These are phyloP conservation scores for Meloidogyne chitwoodi DNA, from an alignment of 1,140 invertebrate genomes.

Conservation along the genomic window DNA sequence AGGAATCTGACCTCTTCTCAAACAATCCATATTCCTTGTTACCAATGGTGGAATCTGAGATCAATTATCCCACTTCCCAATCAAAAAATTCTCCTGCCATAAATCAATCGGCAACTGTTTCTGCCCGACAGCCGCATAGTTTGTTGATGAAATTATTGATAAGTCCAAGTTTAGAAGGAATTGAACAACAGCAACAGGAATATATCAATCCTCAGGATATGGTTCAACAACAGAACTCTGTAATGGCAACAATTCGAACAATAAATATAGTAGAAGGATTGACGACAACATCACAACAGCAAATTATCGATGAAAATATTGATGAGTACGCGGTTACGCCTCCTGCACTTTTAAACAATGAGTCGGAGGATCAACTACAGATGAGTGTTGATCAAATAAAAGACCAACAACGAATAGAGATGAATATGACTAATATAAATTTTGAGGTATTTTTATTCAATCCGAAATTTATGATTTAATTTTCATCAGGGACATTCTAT, in stretches of 20 bases:
- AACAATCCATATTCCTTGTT: background rate
- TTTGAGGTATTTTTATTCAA: background rate
- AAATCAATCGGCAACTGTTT: background rate
- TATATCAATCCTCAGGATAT: background rate
- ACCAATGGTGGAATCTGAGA: background rate
- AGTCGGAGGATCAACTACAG: background rate
- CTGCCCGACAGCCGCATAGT: background rate
- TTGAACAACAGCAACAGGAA: background rate
- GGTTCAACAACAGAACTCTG: background rate
- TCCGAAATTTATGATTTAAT: background rate
- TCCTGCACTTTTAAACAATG: constrained; percentile 7
- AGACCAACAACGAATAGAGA: background rate
- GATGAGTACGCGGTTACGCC: constrained; percentile 17
- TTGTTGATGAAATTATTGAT: background rate
- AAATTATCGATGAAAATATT: background rate
- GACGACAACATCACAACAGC: background rate
- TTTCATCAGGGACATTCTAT: background rate
- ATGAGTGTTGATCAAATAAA: background rate
- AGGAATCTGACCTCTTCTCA: constrained; percentile 6
- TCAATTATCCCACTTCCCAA: background rate
- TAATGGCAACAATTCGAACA: background rate
- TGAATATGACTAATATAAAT: background rate
- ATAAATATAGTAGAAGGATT: background rate
- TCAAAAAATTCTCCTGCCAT: background rate
- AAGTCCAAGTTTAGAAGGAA: background rate